These are phyloP conservation scores for Cataglyphis rosenhaueri DNA, from an alignment of 2,888 invertebrate species.

Conservation along the genomic window DNA sequence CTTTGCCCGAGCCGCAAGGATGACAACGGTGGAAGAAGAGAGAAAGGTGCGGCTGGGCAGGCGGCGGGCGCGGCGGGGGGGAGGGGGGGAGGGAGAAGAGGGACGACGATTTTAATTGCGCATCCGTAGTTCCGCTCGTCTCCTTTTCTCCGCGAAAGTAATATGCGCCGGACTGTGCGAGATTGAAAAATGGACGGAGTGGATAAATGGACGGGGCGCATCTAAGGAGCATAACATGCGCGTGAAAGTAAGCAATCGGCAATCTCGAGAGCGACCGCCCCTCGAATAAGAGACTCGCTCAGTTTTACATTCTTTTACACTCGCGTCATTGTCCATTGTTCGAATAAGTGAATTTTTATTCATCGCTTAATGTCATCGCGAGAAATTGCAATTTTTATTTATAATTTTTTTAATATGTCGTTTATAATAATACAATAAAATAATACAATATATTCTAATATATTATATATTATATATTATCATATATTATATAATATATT, in stretches of 20 bases:
- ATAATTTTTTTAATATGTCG: neutral
- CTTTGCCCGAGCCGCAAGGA: conserved; percentile 47
- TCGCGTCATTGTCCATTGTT: neutral
- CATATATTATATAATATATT: too few species aligned
- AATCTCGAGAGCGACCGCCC: neutral
- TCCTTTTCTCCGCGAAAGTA: conserved; percentile 39
- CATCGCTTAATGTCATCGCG: neutral
- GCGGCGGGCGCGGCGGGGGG: too few species aligned
- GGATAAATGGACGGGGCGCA: conserved; percentile 14
- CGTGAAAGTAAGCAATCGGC: neutral
- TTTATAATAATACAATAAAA: too few species aligned
- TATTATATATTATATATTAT: too few species aligned
- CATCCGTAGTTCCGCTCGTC: conserved; percentile 35
- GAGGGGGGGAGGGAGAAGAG: neutral
- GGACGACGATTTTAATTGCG: conserved; percentile 42
- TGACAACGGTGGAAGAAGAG: conserved; percentile 31
- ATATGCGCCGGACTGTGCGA: conserved; percentile 35
- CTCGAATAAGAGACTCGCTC: neutral
- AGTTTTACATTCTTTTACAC: neutral
- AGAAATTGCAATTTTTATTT: neutral
- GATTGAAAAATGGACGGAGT: conserved; percentile 41
- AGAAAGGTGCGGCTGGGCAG: too few species aligned
- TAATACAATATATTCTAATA: too few species aligned
- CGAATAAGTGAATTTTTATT: neutral
- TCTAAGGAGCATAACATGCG: neutral